phyloP scores from a whole-genome alignment of 1,140 invertebrate species.

The Brachionus calyciflorus region DNA sequence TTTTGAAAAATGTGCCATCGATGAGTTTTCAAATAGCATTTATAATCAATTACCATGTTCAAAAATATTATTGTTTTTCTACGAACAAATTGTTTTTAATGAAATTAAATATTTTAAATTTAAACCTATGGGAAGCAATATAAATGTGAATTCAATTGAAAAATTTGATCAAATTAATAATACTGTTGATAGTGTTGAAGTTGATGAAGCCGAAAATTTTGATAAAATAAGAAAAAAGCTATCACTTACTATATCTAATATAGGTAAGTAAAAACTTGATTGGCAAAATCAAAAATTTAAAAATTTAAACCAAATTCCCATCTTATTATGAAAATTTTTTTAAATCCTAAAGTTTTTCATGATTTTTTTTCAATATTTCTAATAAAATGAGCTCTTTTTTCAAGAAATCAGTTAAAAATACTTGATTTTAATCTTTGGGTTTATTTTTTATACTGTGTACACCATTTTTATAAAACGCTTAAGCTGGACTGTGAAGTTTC shows the following conservation, averaged over 20 bases:
- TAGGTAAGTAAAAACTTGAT: not conserved
- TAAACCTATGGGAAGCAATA: not conserved
- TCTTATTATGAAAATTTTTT: not conserved
- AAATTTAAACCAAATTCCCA: not conserved
- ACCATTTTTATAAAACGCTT: no score
- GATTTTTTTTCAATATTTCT: no score
- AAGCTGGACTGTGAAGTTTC: no score
- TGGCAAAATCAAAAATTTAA: no score
- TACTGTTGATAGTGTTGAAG: not conserved
- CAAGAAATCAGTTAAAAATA: no score
- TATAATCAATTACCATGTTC: not conserved
- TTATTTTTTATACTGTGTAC: no score
- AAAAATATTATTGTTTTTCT: not conserved
- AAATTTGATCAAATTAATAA: not conserved
- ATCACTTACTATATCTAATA: not conserved
- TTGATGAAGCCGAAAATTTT: no score
- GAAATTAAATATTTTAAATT: not conserved
- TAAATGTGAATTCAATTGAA: not conserved
- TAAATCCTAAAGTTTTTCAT: no score
- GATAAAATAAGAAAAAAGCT: not conserved
- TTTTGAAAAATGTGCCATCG: not conserved
- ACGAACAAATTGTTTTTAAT: constrained; percentile 18
- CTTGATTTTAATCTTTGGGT: no score
- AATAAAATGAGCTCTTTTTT: no score
- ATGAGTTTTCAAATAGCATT: not conserved